These are phyloP conservation scores for Rotaria macrura DNA, from an alignment of 2,888 invertebrate genomes.

Conservation along the genomic window DNA sequence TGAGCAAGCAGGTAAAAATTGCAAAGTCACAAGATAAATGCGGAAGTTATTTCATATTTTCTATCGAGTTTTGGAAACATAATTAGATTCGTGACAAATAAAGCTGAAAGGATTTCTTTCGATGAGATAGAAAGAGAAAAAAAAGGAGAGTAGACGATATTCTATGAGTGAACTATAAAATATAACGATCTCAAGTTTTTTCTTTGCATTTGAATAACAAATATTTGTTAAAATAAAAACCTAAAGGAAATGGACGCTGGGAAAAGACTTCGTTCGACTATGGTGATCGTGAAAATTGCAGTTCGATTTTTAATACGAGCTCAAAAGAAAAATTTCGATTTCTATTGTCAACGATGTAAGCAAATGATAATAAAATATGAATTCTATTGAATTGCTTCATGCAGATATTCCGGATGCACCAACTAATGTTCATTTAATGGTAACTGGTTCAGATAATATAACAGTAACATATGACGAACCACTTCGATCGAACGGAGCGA, in stretches of 20 bases:
- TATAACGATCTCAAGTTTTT: not conserved
- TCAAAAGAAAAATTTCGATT: not conserved
- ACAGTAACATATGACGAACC: constrained; percentile 62
- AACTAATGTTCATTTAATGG: constrained; percentile 65
- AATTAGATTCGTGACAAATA: not conserved
- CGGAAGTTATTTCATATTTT: not conserved
- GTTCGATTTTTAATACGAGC: not conserved
- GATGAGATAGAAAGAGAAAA: not conserved
- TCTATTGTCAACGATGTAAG: not conserved
- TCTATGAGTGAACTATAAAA: not conserved
- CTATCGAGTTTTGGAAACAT: not conserved
- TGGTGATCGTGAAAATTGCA: not conserved
- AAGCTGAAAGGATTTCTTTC: not conserved
- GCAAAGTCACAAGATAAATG: not conserved
- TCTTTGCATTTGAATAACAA: too few relatives aligned
- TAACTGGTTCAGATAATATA: constrained; percentile 60
- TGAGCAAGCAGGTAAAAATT: constrained; percentile 14
- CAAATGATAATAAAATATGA: not conserved
- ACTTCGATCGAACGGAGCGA: constrained; percentile 62
- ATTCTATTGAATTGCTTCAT: not conserved
- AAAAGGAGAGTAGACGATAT: not conserved
- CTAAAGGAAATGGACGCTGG: not conserved
- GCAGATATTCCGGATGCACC: constrained; percentile 61
- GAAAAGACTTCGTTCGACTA: not conserved
- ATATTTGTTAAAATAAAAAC: too few relatives aligned